Conservation (phyloP, 2,797 vertebrate genomes). For the Oreonectes daqikongensis region DNA sequence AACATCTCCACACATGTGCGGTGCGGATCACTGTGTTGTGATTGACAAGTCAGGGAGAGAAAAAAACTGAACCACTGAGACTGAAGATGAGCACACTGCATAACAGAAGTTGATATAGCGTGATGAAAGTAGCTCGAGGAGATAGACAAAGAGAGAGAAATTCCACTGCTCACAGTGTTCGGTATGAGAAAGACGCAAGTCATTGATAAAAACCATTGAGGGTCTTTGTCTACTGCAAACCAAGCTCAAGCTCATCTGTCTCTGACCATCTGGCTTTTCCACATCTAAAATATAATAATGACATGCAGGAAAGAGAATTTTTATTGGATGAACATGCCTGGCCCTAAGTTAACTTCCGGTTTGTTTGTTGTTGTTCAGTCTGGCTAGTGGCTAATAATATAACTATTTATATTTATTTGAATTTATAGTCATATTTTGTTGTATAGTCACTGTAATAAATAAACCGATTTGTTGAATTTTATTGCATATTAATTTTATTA, state of each 20-base stretch:
- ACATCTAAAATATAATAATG: not conserved
- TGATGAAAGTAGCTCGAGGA: constrained; percentile 29
- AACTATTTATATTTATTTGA: too few species aligned
- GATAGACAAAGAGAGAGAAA: constrained; percentile 31
- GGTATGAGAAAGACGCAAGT: not conserved
- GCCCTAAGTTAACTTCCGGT: too few species aligned
- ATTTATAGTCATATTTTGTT: too few species aligned
- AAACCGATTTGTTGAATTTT: too few species aligned
- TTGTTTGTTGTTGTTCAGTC: too few species aligned
- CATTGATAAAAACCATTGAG: constrained; percentile 17
- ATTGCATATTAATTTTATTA: too few species aligned
- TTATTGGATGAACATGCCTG: too few species aligned
- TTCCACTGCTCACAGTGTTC: not conserved
- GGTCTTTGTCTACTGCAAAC: constrained; percentile 7
- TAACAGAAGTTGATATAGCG: constrained; percentile 25
- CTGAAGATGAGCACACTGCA: constrained; percentile 24
- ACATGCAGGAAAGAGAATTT: not conserved
- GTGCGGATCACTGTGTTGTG: not conserved
- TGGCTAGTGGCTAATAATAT: too few species aligned
- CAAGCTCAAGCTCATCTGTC: not conserved
- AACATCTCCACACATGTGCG: constrained; percentile 8
- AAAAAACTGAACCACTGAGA: constrained; percentile 36
- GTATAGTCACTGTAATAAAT: too few species aligned
- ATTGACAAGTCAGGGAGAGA: constrained; percentile 19
- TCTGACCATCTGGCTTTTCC: not conserved